phyloP scores from a whole-genome alignment of 2,797 vertebrate genomes.

The Sebastes miniatus region DNA sequence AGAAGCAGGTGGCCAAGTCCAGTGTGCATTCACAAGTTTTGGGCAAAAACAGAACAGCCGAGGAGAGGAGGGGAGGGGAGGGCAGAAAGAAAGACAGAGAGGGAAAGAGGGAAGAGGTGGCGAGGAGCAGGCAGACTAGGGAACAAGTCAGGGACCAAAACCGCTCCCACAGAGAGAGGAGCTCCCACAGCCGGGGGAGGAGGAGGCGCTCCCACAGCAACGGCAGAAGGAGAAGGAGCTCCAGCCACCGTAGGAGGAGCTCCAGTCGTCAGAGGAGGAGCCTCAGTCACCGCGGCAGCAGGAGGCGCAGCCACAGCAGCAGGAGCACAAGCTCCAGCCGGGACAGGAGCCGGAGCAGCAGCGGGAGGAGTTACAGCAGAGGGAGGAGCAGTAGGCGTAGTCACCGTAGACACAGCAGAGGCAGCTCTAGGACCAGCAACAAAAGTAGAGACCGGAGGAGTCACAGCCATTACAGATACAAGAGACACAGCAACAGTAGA shows the following conservation, averaged over 20 bases:
- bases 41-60: constrained; percentile 43
- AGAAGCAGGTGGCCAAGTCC: constrained; percentile 35
- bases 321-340: constrained; percentile 60
- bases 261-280: constrained; percentile 52
- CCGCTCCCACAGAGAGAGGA: constrained; percentile 40
- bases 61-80: constrained; percentile 35
- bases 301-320: constrained; percentile 53
- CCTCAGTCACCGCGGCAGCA: constrained; percentile 28
- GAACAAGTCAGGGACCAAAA: constrained; percentile 31
- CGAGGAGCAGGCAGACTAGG: constrained; percentile 33
- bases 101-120: constrained; percentile 39
- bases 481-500: constrained; percentile 60
- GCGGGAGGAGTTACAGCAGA: constrained; percentile 69
- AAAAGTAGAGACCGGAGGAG: constrained; percentile 49
- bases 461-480: constrained; percentile 55
- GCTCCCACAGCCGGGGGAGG: constrained; percentile 51
- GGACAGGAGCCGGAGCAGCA: constrained; percentile 67
- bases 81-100: constrained; percentile 37
- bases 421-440: constrained; percentile 57
- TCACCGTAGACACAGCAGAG: constrained; percentile 43
- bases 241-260: constrained; percentile 37
- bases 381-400: constrained; percentile 47
- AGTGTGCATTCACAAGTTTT: constrained; percentile 1
- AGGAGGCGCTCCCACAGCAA: constrained; percentile 44
- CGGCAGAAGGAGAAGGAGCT: constrained; percentile 49